A percentile compares a stretch with the other conserved stretches of the same genome.
Conservation (phyloP, 2,797 vertebrate species). For the Microchirus variegatus region DNA sequence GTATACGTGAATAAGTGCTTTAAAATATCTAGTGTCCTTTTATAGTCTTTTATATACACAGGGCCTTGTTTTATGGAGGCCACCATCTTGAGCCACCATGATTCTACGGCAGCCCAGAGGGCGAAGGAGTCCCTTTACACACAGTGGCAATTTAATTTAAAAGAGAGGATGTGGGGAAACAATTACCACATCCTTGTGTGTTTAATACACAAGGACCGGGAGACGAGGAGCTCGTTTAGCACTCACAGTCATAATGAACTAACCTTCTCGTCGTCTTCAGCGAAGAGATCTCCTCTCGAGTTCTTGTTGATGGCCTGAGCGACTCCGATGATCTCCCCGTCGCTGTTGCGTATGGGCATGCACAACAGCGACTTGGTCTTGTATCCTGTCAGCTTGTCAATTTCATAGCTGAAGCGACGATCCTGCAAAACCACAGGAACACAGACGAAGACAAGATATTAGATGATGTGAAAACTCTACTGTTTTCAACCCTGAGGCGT, state of each 20-base stretch:
- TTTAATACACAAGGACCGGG: not conserved
- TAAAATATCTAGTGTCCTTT: no score
- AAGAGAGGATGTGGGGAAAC: not conserved
- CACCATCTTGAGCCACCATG: no score
- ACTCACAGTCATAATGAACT: constrained; percentile 18
- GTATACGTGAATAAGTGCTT: no score
- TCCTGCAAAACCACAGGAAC: constrained; percentile 83
- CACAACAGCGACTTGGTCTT: constrained; percentile 97
- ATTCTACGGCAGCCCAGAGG: no score
- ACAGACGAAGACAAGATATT: constrained; percentile 18
- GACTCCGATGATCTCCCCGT: constrained; percentile 96
- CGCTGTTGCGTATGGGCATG: constrained; percentile 96
- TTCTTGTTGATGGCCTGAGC: constrained; percentile 98
- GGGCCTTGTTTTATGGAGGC: no score
- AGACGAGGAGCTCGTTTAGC: not conserved
- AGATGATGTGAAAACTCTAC: constrained; percentile 12
- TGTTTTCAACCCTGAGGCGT: not conserved
- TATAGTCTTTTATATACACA: no score
- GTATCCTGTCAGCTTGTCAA: constrained; percentile 97
- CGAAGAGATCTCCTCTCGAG: constrained; percentile 90
- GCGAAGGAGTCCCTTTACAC: no score
- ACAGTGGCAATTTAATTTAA: not conserved
- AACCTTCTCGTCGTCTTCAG: constrained; percentile 95
- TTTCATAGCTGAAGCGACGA: constrained; percentile 97
- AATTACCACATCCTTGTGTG: no score